Base-by-base conservation (phyloP, 1,140 invertebrate species). In the Choristoneura fumiferana region DNA sequence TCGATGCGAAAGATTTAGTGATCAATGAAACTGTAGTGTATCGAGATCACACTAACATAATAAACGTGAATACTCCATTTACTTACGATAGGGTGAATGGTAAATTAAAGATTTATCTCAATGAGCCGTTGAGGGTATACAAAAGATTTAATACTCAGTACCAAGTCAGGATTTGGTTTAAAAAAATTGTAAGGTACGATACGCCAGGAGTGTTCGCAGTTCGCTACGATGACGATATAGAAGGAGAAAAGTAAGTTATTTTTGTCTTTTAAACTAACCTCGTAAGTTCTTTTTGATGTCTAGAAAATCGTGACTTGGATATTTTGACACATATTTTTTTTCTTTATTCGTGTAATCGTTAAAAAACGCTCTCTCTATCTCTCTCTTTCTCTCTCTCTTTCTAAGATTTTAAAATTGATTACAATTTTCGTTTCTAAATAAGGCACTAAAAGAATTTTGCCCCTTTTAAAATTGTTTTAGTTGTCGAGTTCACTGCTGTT, bases 71-170 rank as follows among this genome's bases (percentile, higher is more conserved):
- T 13, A 68, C 79, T 12, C 85, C 81, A 1, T 83, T 76, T 38
- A 75, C 82, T n/a, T 78, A 73, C 38, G 76, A 84, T 43, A 65
- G 58, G 22, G 58, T 54, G n/a, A 71, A 58, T 37, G 78, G 80
- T 3, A 87, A 87, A 59, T 52, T 89, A 1, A 78, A 61, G 12
- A 79, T 89, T 55, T 81, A 84, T 65, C 73, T 89, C 17, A 71
- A 60, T 8, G 76, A 87, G 34, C 65, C 83, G 0, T 55, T 89
- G 14, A 77, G 73, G 35, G 71, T 76, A 18, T 87, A 81, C 40
- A 56, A 39, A 39, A 22, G 10, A 3, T 58, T 18, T 0, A 62
- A 65, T 4, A 37, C 1, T 4, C 56, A 80, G 63, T 89, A 89
- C 66, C 56, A 72, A n/a, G 72, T 89, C 8, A 71, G 65, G 56